Conservation (phyloP, 1,140 invertebrate genomes). For the Aporrectodea caliginosa region DNA sequence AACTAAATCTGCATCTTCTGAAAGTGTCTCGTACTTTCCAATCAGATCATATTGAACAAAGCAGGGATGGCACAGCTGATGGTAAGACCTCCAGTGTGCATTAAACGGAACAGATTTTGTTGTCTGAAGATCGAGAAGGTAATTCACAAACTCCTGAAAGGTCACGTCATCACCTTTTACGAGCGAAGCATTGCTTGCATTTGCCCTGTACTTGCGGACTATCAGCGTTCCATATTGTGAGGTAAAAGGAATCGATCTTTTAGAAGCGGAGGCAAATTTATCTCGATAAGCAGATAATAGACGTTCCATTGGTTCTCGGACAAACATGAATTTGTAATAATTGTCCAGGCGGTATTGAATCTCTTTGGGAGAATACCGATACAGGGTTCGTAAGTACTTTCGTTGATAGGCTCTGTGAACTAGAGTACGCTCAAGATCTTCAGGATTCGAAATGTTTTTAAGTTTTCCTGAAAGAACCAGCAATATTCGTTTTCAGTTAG, state of each 20-base stretch:
- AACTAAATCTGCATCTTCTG: background rate
- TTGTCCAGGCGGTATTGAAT: constrained; percentile 57
- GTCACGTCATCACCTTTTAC: constrained; percentile 75
- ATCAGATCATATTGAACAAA: background rate
- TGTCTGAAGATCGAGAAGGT: background rate
- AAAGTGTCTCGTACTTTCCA: background rate
- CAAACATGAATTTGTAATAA: constrained; percentile 79
- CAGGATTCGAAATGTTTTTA: background rate
- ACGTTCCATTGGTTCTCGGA: constrained; percentile 85
- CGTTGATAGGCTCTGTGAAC: constrained; percentile 39
- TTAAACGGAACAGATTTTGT: background rate
- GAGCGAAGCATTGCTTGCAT: constrained; percentile 69
- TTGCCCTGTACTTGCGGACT: constrained; percentile 69
- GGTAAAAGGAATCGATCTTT: constrained; percentile 69
- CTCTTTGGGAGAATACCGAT: constrained; percentile 60
- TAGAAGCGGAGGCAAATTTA: constrained; percentile 70
- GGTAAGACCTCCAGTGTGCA: background rate
- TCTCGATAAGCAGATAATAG: constrained; percentile 84
- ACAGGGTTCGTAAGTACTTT: constrained; percentile 51
- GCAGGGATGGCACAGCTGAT: background rate
- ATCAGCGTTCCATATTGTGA: constrained; percentile 74
- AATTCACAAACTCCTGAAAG: constrained; percentile 74
- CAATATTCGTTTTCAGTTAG: constrained; percentile 86
- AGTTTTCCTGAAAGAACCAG: constrained; percentile 71
- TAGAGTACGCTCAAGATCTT: constrained; percentile 26